Conservation (phyloP, 2,888 invertebrate genomes). For the Drepanosiphum platanoidis region DNA sequence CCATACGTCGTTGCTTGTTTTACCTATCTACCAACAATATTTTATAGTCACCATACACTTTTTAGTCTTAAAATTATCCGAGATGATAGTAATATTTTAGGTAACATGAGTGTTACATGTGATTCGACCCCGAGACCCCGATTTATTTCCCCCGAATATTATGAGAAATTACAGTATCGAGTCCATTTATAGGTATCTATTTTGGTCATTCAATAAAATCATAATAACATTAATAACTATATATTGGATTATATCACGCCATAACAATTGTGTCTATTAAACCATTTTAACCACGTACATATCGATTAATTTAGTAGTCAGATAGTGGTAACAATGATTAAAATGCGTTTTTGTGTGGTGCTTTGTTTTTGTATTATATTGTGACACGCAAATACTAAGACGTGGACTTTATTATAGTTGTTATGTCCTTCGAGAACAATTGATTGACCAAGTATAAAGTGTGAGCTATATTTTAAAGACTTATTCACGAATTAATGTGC, state of each 20-base stretch:
- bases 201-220: slow-evolving; percentile 10
- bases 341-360: not conserved
- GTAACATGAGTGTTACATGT: not conserved
- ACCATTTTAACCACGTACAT: slow-evolving; percentile 39
- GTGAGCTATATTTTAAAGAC: slow-evolving; percentile 22
- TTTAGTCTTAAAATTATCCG: not conserved
- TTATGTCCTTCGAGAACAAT: slow-evolving; percentile 38
- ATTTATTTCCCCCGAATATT: not conserved
- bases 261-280: slow-evolving; percentile 39
- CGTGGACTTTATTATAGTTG: slow-evolving; percentile 45
- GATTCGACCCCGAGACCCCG: no score
- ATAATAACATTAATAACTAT: slow-evolving; percentile 9
- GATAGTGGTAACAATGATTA: slow-evolving; percentile 43
- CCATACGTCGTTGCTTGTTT: not conserved
- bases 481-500: not conserved
- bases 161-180: not conserved
- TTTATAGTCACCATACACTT: not conserved
- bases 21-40: not conserved
- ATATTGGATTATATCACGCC: slow-evolving; percentile 13
- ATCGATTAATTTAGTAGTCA: slow-evolving; percentile 55
- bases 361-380: slow-evolving; percentile 27
- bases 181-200: not conserved
- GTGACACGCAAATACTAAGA: slow-evolving; percentile 38
- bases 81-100: not conserved
- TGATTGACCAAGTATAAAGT: slow-evolving; percentile 36